Evolutionary conservation across 2,888 invertebrate genomes (phyloP).

Genomic region (Achlya flavicornis): DNA sequence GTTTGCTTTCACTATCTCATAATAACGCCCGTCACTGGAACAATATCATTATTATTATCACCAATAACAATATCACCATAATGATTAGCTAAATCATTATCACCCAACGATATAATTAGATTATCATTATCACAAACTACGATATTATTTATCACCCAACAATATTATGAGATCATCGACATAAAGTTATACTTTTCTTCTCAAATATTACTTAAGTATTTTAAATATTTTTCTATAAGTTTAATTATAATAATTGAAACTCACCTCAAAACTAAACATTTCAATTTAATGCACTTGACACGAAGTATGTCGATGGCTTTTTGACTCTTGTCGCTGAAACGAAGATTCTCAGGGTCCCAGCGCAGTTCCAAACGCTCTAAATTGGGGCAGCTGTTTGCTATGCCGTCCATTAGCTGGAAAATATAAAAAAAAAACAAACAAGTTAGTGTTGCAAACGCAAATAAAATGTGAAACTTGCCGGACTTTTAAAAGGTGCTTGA

Average conservation of each 20-base stretch:
- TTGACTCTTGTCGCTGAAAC: constrained; percentile 99
- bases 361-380: constrained; percentile 95
- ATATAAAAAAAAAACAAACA: constrained; percentile 13
- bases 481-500: background rate
- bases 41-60: constrained; percentile 19
- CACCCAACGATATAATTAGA: background rate
- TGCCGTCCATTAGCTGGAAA: constrained; percentile 93
- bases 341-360: constrained; percentile 99
- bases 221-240: too few species aligned
- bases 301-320: constrained; percentile 99
- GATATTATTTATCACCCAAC: background rate
- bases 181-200: too few species aligned
- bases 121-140: background rate
- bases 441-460: background rate
- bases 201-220: too few species aligned
- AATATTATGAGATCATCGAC: background rate
- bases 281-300: constrained; percentile 96
- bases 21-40: constrained; percentile 98
- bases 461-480: background rate
- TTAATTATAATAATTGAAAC: too few species aligned
- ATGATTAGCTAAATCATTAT: background rate
- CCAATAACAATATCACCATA: background rate
- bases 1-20: constrained; percentile 99
- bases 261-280: constrained; percentile 95
- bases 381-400: constrained; percentile 95